Conservation (phyloP, 2,888 invertebrate species). For the Tiphia femorata region DNA sequence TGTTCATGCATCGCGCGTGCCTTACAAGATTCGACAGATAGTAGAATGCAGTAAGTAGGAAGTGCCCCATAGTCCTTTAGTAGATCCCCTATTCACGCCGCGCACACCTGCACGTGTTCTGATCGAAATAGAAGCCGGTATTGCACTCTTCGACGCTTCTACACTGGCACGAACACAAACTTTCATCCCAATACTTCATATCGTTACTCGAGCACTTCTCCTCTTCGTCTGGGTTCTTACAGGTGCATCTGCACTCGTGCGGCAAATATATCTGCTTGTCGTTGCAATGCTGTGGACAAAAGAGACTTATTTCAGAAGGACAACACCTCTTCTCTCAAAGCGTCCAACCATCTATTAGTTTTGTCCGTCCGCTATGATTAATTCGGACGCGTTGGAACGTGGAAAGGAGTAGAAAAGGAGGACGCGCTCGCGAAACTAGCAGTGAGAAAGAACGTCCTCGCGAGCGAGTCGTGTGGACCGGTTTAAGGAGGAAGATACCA, state of each 20-base stretch:
- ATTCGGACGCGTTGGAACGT: too few species aligned
- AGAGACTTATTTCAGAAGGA: too few species aligned
- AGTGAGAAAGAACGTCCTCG: not conserved
- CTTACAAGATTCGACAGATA: conserved; percentile 34
- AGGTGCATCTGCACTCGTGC: conserved; percentile 74
- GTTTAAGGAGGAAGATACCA: conserved; percentile 34
- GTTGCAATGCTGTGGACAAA: conserved; percentile 71
- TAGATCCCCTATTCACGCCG: conserved; percentile 28
- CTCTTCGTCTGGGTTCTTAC: conserved; percentile 74
- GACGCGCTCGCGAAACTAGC: not conserved
- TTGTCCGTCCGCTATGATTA: too few species aligned
- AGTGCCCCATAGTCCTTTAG: conserved; percentile 24
- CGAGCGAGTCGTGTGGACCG: conserved; percentile 4
- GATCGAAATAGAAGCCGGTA: conserved; percentile 75
- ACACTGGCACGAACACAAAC: conserved; percentile 75
- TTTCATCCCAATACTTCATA: conserved; percentile 75
- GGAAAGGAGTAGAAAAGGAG: too few species aligned
- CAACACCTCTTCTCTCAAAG: too few species aligned
- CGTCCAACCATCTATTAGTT: too few species aligned
- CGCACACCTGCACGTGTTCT: conserved; percentile 72
- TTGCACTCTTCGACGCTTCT: conserved; percentile 72
- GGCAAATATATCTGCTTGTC: conserved; percentile 72
- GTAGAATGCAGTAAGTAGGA: conserved; percentile 25
- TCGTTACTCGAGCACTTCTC: conserved; percentile 72
- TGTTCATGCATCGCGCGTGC: conserved; percentile 14